These are phyloP conservation scores for Rhagonycha lutea DNA, from an alignment of 2,888 invertebrate genomes.

Conservation along the genomic window DNA sequence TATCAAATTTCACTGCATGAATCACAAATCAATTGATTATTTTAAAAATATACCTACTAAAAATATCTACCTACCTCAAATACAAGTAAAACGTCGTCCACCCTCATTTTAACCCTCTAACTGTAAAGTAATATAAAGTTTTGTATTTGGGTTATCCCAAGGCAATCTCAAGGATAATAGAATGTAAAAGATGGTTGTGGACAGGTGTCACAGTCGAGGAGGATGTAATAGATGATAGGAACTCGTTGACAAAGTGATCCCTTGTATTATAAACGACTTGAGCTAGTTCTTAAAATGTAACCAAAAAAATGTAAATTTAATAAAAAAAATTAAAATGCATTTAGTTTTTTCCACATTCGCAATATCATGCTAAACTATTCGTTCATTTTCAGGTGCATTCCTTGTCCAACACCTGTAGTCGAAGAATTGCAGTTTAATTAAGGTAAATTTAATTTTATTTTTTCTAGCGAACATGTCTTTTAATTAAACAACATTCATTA, in stretches of 20 bases:
- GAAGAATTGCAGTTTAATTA: neutral
- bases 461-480: neutral
- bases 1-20: too few species aligned
- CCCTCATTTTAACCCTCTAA: constrained; percentile 26
- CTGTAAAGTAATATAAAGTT: constrained; percentile 10
- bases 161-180: constrained; percentile 27
- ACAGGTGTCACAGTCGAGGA: constrained; percentile 31
- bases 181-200: constrained; percentile 27
- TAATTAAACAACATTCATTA: neutral
- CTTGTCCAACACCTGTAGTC: neutral
- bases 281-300: neutral
- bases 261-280: neutral
- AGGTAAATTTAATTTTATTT: neutral
- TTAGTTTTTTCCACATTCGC: neutral
- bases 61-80: neutral
- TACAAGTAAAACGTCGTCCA: constrained; percentile 15
- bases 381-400: neutral
- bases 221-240: constrained; percentile 9
- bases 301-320: neutral
- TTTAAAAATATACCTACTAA: too few species aligned
- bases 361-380: neutral
- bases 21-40: neutral
- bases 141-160: constrained; percentile 20
- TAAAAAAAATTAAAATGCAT: neutral
- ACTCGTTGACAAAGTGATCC: constrained; percentile 22